Conservation (phyloP, 2,888 invertebrate genomes). For the Drosophila macrospina region DNA sequence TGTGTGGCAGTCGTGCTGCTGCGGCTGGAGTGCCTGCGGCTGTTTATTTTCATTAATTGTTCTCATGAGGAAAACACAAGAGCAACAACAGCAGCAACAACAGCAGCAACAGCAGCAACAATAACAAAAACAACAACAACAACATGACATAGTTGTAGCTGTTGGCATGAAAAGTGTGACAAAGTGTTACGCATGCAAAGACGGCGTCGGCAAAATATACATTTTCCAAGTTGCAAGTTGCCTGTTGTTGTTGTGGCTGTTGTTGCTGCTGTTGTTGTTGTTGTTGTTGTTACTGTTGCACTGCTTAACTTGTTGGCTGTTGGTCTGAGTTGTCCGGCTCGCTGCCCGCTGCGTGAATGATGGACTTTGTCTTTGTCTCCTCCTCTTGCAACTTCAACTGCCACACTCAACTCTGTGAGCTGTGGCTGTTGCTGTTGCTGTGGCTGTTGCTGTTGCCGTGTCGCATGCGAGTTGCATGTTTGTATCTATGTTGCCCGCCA, state of each 20-base stretch:
- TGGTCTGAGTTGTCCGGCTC: conserved; percentile 60
- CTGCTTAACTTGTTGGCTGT: conserved; percentile 65
- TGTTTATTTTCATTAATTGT: conserved; percentile 82
- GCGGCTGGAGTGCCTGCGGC: conserved; percentile 67
- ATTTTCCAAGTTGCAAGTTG: conserved; percentile 68
- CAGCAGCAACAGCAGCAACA: conserved; percentile 46
- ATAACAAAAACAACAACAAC: conserved; percentile 36
- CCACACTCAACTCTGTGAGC: conserved; percentile 46
- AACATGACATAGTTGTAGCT: conserved; percentile 59
- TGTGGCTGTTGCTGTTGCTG: conserved; percentile 27
- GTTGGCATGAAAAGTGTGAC: conserved; percentile 81
- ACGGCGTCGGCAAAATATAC: conserved; percentile 77
- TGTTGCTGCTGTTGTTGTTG: conserved; percentile 30
- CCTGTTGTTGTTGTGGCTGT: conserved; percentile 42
- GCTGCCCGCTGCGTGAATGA: conserved; percentile 83
- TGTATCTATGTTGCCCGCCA: conserved; percentile 78
- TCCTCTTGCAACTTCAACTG: conserved; percentile 54
- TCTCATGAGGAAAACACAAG: conserved; percentile 77
- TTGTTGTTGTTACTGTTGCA: conserved; percentile 45
- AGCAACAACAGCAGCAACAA: conserved; percentile 37
- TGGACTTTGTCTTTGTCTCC: conserved; percentile 79
- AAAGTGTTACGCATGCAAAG: conserved; percentile 81
- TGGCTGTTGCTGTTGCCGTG: conserved; percentile 47
- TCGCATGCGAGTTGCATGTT: conserved; percentile 69
- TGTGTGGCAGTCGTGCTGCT: conserved; percentile 24